Percentiles rank a stretch among this genome's conserved stretches.
Conservation (phyloP, 2,797 vertebrate genomes). For the Diglossa cyanea region DNA sequence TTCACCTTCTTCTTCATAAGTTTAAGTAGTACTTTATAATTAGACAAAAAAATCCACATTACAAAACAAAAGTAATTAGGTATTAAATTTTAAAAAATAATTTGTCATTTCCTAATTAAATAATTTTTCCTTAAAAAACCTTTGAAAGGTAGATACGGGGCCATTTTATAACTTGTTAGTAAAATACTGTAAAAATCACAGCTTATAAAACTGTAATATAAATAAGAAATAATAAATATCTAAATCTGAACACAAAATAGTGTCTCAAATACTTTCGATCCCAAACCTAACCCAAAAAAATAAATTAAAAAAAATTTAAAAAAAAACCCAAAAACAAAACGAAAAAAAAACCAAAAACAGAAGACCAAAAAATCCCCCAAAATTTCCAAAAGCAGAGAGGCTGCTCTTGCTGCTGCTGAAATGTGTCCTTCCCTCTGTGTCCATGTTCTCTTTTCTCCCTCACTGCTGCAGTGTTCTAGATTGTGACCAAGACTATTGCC, state of each 20-base stretch:
- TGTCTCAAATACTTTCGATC: accelerated
- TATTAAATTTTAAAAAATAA: neutral
- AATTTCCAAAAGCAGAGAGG: neutral
- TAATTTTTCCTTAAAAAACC: neutral
- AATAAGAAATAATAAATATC: neutral
- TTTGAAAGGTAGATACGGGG: neutral
- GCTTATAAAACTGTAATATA: neutral
- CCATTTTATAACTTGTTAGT: neutral
- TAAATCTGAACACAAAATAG: neutral
- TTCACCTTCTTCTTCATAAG: neutral
- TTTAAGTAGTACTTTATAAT: neutral
- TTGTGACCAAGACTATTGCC: neutral
- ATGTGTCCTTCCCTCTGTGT: neutral
- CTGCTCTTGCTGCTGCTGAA: neutral
- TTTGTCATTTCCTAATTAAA: neutral
- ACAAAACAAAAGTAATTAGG: neutral
- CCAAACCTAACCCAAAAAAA: neutral
- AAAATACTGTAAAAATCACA: neutral
- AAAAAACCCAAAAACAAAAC: no score
- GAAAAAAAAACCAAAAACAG: no score
- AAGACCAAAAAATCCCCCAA: neutral
- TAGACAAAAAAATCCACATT: neutral
- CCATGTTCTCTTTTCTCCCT: neutral
- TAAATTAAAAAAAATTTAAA: no score
- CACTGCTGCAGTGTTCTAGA: neutral